These are phyloP conservation scores for Pitangus sulphuratus DNA, from an alignment of 2,797 vertebrate genomes.

Conservation along the genomic window DNA sequence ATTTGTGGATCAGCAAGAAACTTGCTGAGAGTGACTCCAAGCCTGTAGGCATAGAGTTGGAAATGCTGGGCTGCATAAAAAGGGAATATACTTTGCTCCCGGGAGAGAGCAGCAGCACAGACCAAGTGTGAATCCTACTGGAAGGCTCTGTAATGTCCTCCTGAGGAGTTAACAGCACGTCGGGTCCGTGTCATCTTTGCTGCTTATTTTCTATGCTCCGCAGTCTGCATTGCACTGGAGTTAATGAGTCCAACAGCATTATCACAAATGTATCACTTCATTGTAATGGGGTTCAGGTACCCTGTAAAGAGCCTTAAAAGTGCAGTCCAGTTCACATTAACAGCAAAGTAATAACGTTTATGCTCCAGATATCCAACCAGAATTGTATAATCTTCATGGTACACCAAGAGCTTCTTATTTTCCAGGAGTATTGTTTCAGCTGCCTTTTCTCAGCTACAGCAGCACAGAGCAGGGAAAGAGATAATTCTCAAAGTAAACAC, in stretches of 20 bases:
- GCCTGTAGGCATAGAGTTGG: background rate
- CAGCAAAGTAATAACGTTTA: background rate
- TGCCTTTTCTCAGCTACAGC: background rate
- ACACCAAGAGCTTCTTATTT: background rate
- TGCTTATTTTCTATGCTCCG: background rate
- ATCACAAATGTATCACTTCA: background rate
- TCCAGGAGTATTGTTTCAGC: background rate
- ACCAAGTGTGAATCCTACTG: background rate
- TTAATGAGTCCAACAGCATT: background rate
- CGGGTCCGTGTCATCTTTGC: background rate
- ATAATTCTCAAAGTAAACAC: background rate
- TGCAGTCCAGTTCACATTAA: background rate
- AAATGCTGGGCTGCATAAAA: background rate
- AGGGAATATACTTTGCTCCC: background rate
- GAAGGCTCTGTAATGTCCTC: background rate
- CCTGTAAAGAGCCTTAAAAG: background rate
- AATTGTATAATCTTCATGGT: background rate
- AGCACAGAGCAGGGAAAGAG: background rate
- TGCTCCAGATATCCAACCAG: background rate
- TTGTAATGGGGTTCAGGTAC: background rate
- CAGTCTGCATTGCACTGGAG: background rate
- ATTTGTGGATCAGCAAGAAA: background rate
- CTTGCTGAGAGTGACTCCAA: background rate
- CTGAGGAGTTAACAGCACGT: background rate
- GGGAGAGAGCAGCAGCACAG: background rate